Conservation (phyloP, 64 coral and sea anemone genomes). For the Porites australiensis region DNA sequence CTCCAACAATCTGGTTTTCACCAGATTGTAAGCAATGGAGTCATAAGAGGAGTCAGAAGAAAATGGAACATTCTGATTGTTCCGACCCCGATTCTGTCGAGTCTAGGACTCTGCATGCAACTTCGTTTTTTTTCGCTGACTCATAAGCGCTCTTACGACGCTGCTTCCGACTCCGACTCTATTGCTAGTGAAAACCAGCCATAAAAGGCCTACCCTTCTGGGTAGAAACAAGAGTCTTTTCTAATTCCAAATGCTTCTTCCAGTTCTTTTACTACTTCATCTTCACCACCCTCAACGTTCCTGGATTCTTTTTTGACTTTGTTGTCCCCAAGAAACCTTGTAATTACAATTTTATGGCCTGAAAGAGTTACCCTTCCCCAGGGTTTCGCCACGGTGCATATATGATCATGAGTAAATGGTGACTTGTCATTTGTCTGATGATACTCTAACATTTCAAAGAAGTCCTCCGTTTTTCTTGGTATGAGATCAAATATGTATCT, state of each 20-base stretch:
- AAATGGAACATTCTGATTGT: too few species aligned
- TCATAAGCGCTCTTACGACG: too few species aligned
- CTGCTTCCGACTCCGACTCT: too few species aligned
- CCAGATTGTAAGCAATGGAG: too few species aligned
- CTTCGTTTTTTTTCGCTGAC: too few species aligned
- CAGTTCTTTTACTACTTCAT: constrained; percentile 31
- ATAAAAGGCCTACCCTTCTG: too few species aligned
- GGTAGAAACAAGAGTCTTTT: too few species aligned
- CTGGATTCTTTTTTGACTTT: constrained; percentile 39
- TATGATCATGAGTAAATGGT: constrained; percentile 44
- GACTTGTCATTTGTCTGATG: constrained; percentile 42
- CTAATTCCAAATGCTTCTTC: constrained; percentile 5
- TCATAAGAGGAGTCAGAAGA: too few species aligned
- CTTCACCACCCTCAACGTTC: constrained; percentile 7
- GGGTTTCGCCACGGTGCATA: constrained; percentile 44
- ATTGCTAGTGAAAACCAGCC: too few species aligned
- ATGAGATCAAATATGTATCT: constrained; percentile 37
- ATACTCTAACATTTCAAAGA: constrained; percentile 4
- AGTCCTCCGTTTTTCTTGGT: constrained; percentile 1
- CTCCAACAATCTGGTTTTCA: too few species aligned
- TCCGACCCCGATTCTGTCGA: too few species aligned
- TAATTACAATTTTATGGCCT: constrained; percentile 10
- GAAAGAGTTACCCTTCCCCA: constrained; percentile 44
- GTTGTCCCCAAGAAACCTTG: constrained; percentile 55
- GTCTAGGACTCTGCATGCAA: too few species aligned